These are phyloP conservation scores for Galaxea fascicularis DNA, from an alignment of 92 coral and sea anemone species.

Conservation along the genomic window DNA sequence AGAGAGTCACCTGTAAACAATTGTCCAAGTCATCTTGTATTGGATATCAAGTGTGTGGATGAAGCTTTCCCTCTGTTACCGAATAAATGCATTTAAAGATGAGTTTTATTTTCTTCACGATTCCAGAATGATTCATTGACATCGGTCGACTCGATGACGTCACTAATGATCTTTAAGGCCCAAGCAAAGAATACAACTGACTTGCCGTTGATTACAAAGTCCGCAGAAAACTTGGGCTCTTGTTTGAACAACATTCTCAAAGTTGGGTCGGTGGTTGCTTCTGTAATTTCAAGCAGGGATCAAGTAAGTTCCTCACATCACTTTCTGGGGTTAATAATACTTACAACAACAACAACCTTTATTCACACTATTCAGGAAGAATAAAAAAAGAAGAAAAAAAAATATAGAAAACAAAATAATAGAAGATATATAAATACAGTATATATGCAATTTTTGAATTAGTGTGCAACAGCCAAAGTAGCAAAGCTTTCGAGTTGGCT, in stretches of 20 bases:
- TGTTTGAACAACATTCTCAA: conserved; percentile 21
- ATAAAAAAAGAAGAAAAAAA: too few species aligned
- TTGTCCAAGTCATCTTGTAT: too few species aligned
- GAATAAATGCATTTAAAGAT: too few species aligned
- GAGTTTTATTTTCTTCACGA: neutral
- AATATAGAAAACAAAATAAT: too few species aligned
- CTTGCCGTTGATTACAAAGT: conserved; percentile 22
- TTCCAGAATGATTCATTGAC: neutral
- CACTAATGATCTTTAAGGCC: conserved; percentile 6
- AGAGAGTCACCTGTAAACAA: too few species aligned
- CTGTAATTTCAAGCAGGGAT: neutral
- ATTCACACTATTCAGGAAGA: too few species aligned
- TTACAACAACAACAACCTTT: too few species aligned
- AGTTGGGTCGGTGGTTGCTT: neutral
- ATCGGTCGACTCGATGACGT: conserved; percentile 12
- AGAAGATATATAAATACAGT: too few species aligned
- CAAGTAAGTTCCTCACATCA: neutral
- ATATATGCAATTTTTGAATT: too few species aligned
- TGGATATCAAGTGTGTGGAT: neutral
- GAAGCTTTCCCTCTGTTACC: neutral
- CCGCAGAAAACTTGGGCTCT: conserved; percentile 6
- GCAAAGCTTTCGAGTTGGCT: too few species aligned
- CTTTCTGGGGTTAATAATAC: too few species aligned
- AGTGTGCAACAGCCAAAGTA: too few species aligned
- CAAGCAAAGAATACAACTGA: neutral